Conservation (phyloP, 2,888 invertebrate species). For the Lepetodrilus schrolli region DNA sequence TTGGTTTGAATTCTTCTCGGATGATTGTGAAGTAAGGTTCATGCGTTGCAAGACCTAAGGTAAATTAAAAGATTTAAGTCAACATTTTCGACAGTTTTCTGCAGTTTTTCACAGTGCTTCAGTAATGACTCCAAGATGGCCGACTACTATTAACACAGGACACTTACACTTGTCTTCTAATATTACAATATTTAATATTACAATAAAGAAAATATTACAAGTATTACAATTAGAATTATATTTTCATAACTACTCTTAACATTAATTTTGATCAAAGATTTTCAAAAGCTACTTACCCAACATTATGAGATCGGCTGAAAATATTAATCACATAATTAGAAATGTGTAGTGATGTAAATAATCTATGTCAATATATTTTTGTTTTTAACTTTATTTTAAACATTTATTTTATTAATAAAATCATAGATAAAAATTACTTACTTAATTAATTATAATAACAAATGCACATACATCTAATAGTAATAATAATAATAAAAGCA, state of each 20-base stretch:
- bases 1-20: conserved; percentile 97
- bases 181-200: too few species aligned
- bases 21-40: conserved; percentile 99
- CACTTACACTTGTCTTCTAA: too few species aligned
- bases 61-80: neutral
- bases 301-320: conserved; percentile 94
- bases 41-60: conserved; percentile 96
- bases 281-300: conserved; percentile 76
- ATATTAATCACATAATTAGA: conserved; percentile 38
- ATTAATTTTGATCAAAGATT: neutral
- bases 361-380: neutral
- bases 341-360: neutral
- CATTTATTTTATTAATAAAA: neutral
- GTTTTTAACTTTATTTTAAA: neutral
- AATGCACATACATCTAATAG: too few species aligned
- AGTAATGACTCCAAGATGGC: neutral
- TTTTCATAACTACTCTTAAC: too few species aligned
- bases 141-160: too few species aligned
- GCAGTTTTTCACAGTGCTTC: too few species aligned
- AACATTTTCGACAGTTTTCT: too few species aligned
- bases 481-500: too few species aligned
- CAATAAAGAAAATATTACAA: too few species aligned
- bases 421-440: neutral
- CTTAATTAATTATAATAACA: neutral
- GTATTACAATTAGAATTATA: too few species aligned